These are phyloP conservation scores for Tylochromis polylepis DNA, from an alignment of 2,113 vertebrate genomes.

Conservation along the genomic window DNA sequence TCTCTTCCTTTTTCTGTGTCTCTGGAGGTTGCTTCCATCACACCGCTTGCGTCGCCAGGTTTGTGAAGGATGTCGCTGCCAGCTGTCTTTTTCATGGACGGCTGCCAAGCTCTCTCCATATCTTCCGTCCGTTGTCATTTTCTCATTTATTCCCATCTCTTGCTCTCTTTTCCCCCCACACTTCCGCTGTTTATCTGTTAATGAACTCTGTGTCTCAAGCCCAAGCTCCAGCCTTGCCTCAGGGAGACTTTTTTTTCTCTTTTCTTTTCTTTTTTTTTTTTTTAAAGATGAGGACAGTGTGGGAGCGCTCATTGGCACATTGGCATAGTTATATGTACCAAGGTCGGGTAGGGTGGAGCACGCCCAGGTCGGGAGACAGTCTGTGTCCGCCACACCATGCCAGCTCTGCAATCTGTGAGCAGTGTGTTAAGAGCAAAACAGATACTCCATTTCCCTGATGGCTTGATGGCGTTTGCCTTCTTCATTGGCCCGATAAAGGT, in stretches of 20 bases:
- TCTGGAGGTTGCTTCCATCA: constrained; percentile 62
- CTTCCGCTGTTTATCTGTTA: constrained; percentile 47
- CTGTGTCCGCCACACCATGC: constrained; percentile 41
- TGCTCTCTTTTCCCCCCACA: background rate
- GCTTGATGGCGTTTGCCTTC: constrained; percentile 10
- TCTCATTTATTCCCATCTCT: constrained; percentile 57
- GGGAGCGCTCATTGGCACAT: constrained; percentile 22
- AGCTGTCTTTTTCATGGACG: constrained; percentile 75
- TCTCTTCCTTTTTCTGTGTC: constrained; percentile 33
- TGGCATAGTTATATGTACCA: constrained; percentile 34
- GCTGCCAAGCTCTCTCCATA: constrained; percentile 59
- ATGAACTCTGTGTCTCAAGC: constrained; percentile 48
- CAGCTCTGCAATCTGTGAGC: constrained; percentile 58
- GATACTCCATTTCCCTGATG: constrained; percentile 23
- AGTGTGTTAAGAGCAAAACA: constrained; percentile 59
- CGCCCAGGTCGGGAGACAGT: constrained; percentile 38
- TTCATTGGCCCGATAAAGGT: constrained; percentile 37
- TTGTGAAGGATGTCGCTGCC: constrained; percentile 75
- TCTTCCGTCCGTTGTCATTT: constrained; percentile 61
- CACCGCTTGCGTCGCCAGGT: constrained; percentile 60
- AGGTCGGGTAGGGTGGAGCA: constrained; percentile 52
- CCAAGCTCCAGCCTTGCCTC: constrained; percentile 9
- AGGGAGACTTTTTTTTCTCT: background rate
- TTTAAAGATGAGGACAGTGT: background rate
- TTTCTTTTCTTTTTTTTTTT: background rate